phyloP scores from a whole-genome alignment of 2,888 invertebrate genomes.

The Nymphalis urticae region DNA sequence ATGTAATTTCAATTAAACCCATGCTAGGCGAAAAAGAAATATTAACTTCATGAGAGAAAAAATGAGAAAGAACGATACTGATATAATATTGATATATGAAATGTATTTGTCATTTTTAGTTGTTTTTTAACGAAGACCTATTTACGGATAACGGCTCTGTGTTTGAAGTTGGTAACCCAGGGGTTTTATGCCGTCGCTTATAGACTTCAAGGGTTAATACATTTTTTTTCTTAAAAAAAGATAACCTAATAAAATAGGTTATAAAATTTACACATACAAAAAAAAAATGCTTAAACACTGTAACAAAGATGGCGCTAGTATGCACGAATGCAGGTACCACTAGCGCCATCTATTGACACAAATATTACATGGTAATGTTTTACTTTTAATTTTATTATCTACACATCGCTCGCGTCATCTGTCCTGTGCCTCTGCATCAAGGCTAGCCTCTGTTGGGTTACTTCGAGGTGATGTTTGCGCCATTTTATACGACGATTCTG shows the following conservation, averaged over 20 bases:
- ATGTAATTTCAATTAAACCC: too few species aligned
- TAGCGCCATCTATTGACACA: background rate
- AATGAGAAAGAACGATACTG: too few species aligned
- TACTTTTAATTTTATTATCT: constrained; percentile 31
- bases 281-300: background rate
- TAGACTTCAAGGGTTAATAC: too few species aligned
- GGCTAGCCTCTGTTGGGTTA: constrained; percentile 92
- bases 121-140: too few species aligned
- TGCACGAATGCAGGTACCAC: background rate
- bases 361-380: constrained; percentile 6
- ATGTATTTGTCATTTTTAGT: too few species aligned
- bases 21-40: too few species aligned
- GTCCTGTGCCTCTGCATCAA: constrained; percentile 74
- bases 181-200: too few species aligned
- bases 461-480: constrained; percentile 96
- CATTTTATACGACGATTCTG: constrained; percentile 97
- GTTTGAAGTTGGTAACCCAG: too few species aligned
- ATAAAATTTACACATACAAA: background rate
- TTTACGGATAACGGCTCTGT: too few species aligned
- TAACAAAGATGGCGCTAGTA: constrained; percentile 6
- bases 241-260: background rate
- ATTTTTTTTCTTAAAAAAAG: too few species aligned
- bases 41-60: too few species aligned
- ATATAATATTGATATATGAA: too few species aligned
- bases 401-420: constrained; percentile 62